These are phyloP conservation scores for Trogon surrucura DNA, from an alignment of 2,113 vertebrate genomes.

Conservation along the genomic window DNA sequence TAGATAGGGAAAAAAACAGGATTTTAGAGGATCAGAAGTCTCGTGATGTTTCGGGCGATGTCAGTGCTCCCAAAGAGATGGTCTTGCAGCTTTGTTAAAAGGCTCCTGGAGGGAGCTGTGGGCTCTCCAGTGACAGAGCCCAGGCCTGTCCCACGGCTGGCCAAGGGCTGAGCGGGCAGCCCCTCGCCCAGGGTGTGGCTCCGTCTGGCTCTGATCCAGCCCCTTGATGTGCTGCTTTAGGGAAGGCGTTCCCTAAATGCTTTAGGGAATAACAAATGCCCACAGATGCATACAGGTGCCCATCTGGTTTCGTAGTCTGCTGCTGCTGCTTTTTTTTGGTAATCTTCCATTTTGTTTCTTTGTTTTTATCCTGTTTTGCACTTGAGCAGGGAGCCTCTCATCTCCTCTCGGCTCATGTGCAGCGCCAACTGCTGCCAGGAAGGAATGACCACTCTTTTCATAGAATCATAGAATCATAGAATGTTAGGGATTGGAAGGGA, in stretches of 20 bases:
- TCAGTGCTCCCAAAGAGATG: too few relatives aligned
- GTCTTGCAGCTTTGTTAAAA: neutral
- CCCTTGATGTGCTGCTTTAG: neutral
- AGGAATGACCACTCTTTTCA: neutral
- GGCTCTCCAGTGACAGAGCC: neutral
- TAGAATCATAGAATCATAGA: too few relatives aligned
- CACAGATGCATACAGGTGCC: rapidly evolving
- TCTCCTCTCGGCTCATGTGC: neutral
- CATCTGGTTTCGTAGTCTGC: neutral
- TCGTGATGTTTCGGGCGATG: neutral
- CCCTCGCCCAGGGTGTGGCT: rapidly evolving
- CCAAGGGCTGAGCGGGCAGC: neutral
- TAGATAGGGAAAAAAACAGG: neutral
- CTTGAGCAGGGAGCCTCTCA: neutral
- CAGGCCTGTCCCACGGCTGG: rapidly evolving
- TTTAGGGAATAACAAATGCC: neutral
- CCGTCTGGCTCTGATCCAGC: rapidly evolving
- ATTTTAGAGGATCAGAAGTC: neutral
- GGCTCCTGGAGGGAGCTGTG: rapidly evolving
- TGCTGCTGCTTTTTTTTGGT: neutral
- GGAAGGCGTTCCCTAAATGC: neutral
- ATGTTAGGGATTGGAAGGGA: too few relatives aligned
- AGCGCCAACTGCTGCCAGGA: neutral
- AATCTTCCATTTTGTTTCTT: neutral
- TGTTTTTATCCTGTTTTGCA: neutral